Base-by-base conservation (phyloP, 1,140 invertebrate species). In the Euwallacea similis region DNA sequence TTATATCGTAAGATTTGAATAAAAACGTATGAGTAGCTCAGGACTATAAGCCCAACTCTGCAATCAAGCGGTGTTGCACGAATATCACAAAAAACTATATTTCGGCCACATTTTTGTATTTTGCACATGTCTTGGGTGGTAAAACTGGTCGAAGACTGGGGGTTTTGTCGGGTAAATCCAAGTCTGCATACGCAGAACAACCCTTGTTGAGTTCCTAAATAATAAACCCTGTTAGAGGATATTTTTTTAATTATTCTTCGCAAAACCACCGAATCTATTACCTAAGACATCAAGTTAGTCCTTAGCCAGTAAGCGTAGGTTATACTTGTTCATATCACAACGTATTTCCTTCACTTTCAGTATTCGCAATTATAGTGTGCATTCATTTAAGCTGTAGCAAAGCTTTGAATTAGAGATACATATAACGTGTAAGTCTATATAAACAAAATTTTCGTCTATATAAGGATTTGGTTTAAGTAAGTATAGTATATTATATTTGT, bases 361-460 rank as follows among this genome's bases (percentile, higher is more conserved):
- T 79, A 79, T 79, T 79, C 77, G 72, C 76, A 75, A 75, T 77
- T 55, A 9, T 73, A 73, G 76, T 75, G 77, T 78, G 74, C 73
- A 77, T 78, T 78, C 11, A n/a, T 42, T 61, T 63, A 7, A 44
- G 44, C 21, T 42, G 21, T 69, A 42, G 15, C 15, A 69, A 62
- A 15, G 59, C 42, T 61, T 56, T 21, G 54, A 60, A 47, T 33
- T 44, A 61, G n/a, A 56, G 21, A 68, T 43, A 73, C 11, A 41
- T 13, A 58, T 71, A 61, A 10, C 44, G 64, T 65, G 50, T 68
- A 55, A 13, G 46, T 50, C 46, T 50, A 50, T 50, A 50, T 50
- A 50, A 13, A 13, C 46, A 33, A 33, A 33, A 33, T 33, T 33
- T 76, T 67, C 71, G 67, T 61, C 41, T 50, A 68, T 66, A 42